Percentiles rank a stretch among this genome's conserved stretches.
Evolutionary conservation across 2,797 vertebrate genomes (phyloP).

Genomic region (Schizopygopsis malacanthus): DNA sequence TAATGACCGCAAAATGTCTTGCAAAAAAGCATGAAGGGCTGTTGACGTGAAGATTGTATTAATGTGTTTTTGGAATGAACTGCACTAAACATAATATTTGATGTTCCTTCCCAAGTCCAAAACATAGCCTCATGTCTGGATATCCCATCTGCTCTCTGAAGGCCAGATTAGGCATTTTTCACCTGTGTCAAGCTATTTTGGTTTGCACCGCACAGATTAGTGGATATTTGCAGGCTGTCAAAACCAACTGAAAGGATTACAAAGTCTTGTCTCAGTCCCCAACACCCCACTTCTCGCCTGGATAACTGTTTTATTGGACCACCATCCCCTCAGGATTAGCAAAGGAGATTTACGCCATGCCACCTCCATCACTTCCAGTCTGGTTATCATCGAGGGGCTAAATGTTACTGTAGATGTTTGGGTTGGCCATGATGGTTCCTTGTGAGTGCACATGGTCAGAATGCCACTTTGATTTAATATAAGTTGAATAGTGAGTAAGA

Average conservation of each 20-base stretch:
- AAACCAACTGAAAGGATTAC: slow-evolving; percentile 44
- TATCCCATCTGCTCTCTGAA: neutral
- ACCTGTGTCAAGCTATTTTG: slow-evolving; percentile 45
- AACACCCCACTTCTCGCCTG: slow-evolving; percentile 21
- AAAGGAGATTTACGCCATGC: neutral
- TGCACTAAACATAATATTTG: neutral
- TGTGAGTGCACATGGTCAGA: neutral
- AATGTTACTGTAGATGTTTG: slow-evolving; percentile 12
- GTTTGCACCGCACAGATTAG: slow-evolving; percentile 36
- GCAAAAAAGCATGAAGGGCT: neutral
- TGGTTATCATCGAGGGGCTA: neutral
- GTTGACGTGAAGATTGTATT: neutral
- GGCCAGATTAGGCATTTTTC: slow-evolving; percentile 40
- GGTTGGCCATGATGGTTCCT: neutral
- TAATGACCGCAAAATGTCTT: neutral
- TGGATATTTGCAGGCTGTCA: slow-evolving; percentile 34
- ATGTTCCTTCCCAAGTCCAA: neutral
- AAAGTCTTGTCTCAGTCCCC: slow-evolving; percentile 16
- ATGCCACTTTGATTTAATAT: neutral
- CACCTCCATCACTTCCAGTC: slow-evolving; percentile 19
- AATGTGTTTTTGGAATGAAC: neutral
- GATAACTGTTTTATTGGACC: slow-evolving; percentile 27
- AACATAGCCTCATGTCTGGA: neutral
- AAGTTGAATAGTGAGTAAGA: neutral
- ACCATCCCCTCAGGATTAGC: slow-evolving; percentile 35